These are phyloP conservation scores for Neolamprologus kungweensis DNA, from an alignment of 2,113 vertebrate species.

Conservation along the genomic window DNA sequence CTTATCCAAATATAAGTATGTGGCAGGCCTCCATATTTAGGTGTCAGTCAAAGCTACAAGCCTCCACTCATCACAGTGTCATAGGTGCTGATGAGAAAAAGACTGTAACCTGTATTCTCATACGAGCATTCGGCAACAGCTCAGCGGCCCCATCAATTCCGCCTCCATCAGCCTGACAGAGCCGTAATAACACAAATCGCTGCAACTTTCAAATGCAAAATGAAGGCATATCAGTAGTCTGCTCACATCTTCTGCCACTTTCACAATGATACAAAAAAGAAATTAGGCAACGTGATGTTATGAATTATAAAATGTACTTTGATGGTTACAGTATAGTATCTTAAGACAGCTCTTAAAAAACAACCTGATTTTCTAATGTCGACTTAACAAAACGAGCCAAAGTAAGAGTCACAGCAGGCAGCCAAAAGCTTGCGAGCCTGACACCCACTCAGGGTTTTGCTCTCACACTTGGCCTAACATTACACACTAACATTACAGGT, in stretches of 20 bases:
- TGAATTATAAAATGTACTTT: conserved; percentile 50
- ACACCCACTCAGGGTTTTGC: conserved; percentile 15
- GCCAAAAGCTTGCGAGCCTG: neutral
- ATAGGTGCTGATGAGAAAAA: conserved; percentile 56
- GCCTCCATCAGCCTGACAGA: conserved; percentile 51
- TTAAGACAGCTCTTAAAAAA: neutral
- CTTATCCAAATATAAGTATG: conserved; percentile 48
- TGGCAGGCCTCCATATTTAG: conserved; percentile 26
- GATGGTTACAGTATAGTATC: conserved; percentile 14
- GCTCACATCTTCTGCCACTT: conserved; percentile 36
- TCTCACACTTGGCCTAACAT: neutral
- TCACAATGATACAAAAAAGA: conserved; percentile 20
- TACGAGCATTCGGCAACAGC: conserved; percentile 30
- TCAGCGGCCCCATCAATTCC: conserved; percentile 55
- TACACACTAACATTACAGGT: neutral
- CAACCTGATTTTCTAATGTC: neutral
- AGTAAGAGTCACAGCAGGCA: neutral
- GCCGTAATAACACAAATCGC: conserved; percentile 58
- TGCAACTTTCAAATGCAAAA: conserved; percentile 66
- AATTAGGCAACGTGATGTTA: conserved; percentile 3
- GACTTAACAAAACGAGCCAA: neutral
- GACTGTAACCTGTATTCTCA: conserved; percentile 47
- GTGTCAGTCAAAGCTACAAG: conserved; percentile 50
- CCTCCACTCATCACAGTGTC: conserved; percentile 47
- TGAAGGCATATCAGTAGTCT: conserved; percentile 48